phyloP scores from a whole-genome alignment of 2,888 invertebrate species.

The Hofmannophila pseudospretella region DNA sequence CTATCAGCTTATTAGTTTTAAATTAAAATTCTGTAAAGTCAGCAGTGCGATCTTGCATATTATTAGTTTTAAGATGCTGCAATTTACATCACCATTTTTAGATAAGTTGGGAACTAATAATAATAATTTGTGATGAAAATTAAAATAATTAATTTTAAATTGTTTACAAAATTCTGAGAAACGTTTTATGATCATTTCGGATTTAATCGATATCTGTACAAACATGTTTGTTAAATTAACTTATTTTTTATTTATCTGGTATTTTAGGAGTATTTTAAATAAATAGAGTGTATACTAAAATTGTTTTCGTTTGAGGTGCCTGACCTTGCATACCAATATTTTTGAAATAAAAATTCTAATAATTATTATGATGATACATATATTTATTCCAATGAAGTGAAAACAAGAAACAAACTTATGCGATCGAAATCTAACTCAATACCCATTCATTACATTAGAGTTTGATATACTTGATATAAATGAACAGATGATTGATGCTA shows the following conservation, averaged over 20 bases:
- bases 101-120: slow-evolving; percentile 12
- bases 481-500: slow-evolving; percentile 6
- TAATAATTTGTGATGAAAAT: slow-evolving; percentile 7
- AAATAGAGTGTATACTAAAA: slow-evolving; percentile 31
- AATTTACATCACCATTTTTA: slow-evolving; percentile 14
- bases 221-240: slow-evolving; percentile 46
- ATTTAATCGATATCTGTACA: slow-evolving; percentile 43
- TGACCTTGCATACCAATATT: neutral
- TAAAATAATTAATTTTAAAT: slow-evolving; percentile 11
- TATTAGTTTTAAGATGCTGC: slow-evolving; percentile 21
- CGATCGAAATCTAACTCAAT: slow-evolving; percentile 11
- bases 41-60: slow-evolving; percentile 29
- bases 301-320: neutral
- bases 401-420: slow-evolving; percentile 18
- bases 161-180: slow-evolving; percentile 14
- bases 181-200: slow-evolving; percentile 32
- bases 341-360: slow-evolving; percentile 2
- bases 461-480: slow-evolving; percentile 3
- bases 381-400: slow-evolving; percentile 28
- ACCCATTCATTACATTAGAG: slow-evolving; percentile 3
- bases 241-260: slow-evolving; percentile 57
- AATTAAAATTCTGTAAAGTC: slow-evolving; percentile 18
- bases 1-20: slow-evolving; percentile 21
- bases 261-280: slow-evolving; percentile 52
- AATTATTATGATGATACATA: slow-evolving; percentile 19